A percentile compares a stretch with the other conserved stretches of the same genome.
These are phyloP conservation scores for Bombus sylvicola DNA, from an alignment of 1,140 invertebrate genomes.

Conservation along the genomic window DNA sequence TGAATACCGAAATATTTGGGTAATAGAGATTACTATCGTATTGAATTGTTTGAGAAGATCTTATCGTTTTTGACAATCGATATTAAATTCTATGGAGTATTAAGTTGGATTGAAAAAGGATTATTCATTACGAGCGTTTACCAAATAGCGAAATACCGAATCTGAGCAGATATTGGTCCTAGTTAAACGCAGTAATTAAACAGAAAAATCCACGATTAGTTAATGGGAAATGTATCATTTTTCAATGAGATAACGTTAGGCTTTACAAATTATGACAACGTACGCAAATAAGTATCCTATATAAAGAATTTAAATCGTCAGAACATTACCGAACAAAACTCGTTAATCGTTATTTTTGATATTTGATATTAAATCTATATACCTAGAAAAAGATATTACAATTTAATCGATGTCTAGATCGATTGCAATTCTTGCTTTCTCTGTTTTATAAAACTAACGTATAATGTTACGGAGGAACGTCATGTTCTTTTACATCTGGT, in stretches of 20 bases:
- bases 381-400: not conserved
- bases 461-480: not conserved
- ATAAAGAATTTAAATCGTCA: no score
- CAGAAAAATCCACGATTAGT: not conserved
- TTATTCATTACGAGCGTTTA: not conserved
- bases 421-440: not conserved
- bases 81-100: not conserved
- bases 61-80: not conserved
- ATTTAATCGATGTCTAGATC: not conserved
- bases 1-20: not conserved
- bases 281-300: no score
- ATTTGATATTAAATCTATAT: no score
- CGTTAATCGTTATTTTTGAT: no score
- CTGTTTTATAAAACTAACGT: not conserved
- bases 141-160: not conserved
- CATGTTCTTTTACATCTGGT: not conserved
- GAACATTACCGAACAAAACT: no score
- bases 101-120: not conserved
- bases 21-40: not conserved
- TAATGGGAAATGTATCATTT: not conserved
- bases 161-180: not conserved
- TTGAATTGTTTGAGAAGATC: not conserved
- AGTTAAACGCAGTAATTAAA: not conserved
- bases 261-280: not conserved
- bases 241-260: not conserved